These are phyloP conservation scores for Drosophila paulistorum DNA, from an alignment of 1,140 invertebrate species.

Conservation along the genomic window DNA sequence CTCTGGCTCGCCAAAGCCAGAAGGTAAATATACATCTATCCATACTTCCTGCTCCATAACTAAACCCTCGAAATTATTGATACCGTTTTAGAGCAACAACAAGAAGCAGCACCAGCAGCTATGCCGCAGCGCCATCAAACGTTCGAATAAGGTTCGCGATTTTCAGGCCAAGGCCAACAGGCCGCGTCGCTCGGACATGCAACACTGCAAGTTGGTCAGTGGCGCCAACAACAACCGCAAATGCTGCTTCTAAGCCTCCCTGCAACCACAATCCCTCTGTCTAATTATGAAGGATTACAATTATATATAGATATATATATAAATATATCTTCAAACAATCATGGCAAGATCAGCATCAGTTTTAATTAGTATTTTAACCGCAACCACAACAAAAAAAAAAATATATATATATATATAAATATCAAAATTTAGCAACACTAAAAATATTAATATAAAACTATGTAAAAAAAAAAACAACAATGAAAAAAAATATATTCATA, in stretches of 20 bases:
- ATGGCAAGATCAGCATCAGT: conserved; percentile 61
- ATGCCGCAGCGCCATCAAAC: conserved; percentile 85
- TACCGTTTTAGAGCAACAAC: conserved; percentile 53
- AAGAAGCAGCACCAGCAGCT: conserved; percentile 85
- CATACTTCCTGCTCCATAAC: no score
- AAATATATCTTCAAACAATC: conserved; percentile 48
- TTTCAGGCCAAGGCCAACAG: conserved; percentile 86
- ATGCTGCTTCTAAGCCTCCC: conserved; percentile 84
- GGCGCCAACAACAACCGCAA: conserved; percentile 90
- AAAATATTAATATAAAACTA: conserved; percentile 56
- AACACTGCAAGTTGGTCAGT: conserved; percentile 85
- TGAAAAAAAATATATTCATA: conserved; percentile 20
- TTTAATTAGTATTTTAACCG: conserved; percentile 80
- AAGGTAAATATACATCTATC: conserved; percentile 47
- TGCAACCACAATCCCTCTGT: conserved; percentile 20
- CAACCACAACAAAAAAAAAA: conserved; percentile 32
- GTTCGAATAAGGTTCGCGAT: conserved; percentile 87
- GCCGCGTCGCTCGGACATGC: conserved; percentile 86
- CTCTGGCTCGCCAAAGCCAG: conserved; percentile 67
- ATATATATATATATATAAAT: conserved; percentile 37
- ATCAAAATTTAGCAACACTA: conserved; percentile 73
- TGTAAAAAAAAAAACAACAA: conserved; percentile 60
- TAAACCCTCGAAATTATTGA: not conserved
- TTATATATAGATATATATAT: conserved; percentile 26
- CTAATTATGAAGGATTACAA: conserved; percentile 17